These are phyloP conservation scores for Cecidostiba fungosa DNA, from an alignment of 2,888 invertebrate genomes.

Conservation along the genomic window DNA sequence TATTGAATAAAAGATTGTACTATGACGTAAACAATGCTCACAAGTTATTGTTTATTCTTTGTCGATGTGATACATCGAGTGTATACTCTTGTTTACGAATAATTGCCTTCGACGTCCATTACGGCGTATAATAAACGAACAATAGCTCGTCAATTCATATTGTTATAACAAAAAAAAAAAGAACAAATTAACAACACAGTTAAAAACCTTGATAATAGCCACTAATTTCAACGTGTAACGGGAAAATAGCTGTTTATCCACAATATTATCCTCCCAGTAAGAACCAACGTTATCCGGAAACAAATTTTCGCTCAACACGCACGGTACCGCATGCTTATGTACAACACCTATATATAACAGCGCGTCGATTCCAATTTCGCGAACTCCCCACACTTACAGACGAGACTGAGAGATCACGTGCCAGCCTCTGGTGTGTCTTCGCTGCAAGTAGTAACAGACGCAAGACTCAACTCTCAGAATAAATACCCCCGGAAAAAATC, in stretches of 20 bases:
- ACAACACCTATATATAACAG: neutral
- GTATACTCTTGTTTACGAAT: too few relatives aligned
- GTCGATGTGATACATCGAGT: too few relatives aligned
- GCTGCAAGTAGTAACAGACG: conserved; percentile 6
- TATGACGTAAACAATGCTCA: too few relatives aligned
- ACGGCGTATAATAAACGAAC: neutral
- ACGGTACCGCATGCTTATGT: neutral
- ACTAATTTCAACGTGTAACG: neutral
- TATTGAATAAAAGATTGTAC: too few relatives aligned
- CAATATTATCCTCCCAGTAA: neutral
- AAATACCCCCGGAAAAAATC: neutral
- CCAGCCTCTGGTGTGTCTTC: neutral
- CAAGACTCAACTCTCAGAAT: neutral
- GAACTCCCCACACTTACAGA: neutral
- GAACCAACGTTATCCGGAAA: neutral
- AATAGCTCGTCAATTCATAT: neutral
- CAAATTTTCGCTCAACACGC: neutral
- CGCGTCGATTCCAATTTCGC: neutral
- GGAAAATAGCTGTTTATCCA: too few relatives aligned
- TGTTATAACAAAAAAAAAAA: neutral
- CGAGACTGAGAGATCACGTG: conserved; percentile 5
- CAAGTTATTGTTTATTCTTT: too few relatives aligned
- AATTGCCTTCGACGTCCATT: too few relatives aligned
- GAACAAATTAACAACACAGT: too few relatives aligned
- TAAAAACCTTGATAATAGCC: neutral